These are phyloP conservation scores for Acestrorhynchus altus DNA, from an alignment of 2,797 vertebrate species.

Conservation along the genomic window DNA sequence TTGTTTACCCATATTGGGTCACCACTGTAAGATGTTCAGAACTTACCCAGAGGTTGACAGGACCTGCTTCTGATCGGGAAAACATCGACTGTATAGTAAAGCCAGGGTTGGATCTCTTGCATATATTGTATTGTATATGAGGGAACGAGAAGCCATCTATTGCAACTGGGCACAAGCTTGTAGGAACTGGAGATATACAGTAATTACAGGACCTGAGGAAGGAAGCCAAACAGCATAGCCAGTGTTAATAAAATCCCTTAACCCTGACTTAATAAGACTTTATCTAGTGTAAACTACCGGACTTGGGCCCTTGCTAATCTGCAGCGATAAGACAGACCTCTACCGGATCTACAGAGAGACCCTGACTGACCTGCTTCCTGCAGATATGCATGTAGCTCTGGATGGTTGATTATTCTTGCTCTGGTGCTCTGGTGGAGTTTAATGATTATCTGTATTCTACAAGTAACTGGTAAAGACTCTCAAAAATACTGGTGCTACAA, in stretches of 20 bases:
- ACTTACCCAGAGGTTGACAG: neutral
- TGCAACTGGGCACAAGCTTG: constrained; percentile 34
- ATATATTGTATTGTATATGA: too few species aligned
- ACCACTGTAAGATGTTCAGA: neutral
- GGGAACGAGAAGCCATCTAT: neutral
- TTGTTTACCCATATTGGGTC: constrained; percentile 3
- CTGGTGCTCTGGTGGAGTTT: too few species aligned
- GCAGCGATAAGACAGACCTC: constrained; percentile 63
- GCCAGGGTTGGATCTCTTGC: neutral
- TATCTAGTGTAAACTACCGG: constrained; percentile 56
- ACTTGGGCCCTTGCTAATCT: constrained; percentile 58
- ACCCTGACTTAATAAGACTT: constrained; percentile 60
- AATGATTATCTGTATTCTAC: too few species aligned
- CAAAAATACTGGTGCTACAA: too few species aligned
- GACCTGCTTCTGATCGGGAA: neutral
- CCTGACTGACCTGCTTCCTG: constrained; percentile 49
- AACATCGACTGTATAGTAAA: neutral
- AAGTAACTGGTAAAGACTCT: too few species aligned
- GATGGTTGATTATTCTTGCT: neutral
- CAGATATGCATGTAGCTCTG: neutral
- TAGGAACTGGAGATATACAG: constrained; percentile 48
- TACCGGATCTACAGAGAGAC: constrained; percentile 35
- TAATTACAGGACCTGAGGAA: constrained; percentile 49
- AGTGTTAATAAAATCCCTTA: constrained; percentile 40
- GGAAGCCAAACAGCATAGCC: constrained; percentile 24